Evolutionary conservation across 2,797 vertebrate species (phyloP), one percentile per base, ranked within the genome.

Genomic region (Cirrhinus mrigala): DNA sequence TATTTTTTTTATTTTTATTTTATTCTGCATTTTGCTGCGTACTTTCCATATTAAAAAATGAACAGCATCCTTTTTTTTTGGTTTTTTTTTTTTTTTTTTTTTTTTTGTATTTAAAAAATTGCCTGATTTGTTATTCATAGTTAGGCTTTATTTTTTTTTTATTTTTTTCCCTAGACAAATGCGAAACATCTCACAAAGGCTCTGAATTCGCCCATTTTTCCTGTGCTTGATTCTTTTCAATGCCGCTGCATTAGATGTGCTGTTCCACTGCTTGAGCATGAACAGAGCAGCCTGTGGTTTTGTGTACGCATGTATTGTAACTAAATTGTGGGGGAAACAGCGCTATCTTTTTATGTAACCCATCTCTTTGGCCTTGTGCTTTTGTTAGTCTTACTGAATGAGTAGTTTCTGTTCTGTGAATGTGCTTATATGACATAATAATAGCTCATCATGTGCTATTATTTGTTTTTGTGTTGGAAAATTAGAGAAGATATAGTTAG

Each of bases 361-460:
- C 56, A 54, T 85, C 27, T 85, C 20, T 33, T 29, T 14, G 77
- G 16, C 22, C 54, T 80, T 85, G 84, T 64, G 68, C 84, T 80
- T 85, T 85, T 80, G 77, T 80, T 56, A 37, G 68, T 87, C 52
- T 73, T 82, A 24, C 40, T 71, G 44, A 77, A 81, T 82, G 66
- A 77, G 27, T 58, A 44, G 15, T 50, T 73, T 68, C 40, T 69
- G 44, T 87, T 20, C 50, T 60, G 40, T 24, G 44, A 54, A 54
- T 50, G 52, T 22, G 62, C 48, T 69, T 79, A 8, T 48, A 70
- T n/a, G 52, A 27, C 7, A 58, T 52, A 46, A 58, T 70, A 46
- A 60, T 27, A 83, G 48, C 48, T 76, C 58, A 68, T 83, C 29
- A 24, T 78, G 18, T 40, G 27, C 29, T 29, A 27, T 80, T 80